These are phyloP conservation scores for Caiman crocodilus DNA, from an alignment of 2,797 vertebrate genomes.

Conservation along the genomic window DNA sequence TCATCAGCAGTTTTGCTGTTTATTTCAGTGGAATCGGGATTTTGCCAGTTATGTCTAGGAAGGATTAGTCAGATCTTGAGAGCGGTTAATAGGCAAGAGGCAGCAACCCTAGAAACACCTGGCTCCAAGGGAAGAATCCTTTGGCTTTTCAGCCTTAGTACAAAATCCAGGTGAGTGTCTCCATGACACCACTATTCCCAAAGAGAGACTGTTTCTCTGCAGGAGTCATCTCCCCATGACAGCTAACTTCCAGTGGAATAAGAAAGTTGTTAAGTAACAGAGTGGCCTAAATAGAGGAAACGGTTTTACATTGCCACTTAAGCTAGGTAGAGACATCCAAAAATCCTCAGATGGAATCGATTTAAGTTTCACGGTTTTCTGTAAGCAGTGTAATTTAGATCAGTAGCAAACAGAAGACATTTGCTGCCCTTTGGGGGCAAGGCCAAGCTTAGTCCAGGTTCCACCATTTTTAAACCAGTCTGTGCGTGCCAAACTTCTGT, in stretches of 20 bases:
- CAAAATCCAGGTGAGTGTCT: neutral
- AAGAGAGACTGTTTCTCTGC: neutral
- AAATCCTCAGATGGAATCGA: too few species aligned
- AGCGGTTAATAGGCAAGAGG: neutral
- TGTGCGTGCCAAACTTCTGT: too few species aligned
- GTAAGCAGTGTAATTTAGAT: too few species aligned
- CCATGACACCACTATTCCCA: neutral
- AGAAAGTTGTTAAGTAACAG: neutral
- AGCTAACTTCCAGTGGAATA: neutral
- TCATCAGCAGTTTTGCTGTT: neutral
- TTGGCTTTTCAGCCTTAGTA: neutral
- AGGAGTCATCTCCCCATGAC: neutral
- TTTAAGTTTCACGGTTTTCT: too few species aligned
- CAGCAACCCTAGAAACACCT: neutral
- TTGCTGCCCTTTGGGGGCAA: too few species aligned
- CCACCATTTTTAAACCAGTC: too few species aligned
- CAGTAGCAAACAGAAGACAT: too few species aligned
- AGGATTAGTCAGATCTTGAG: too few species aligned
- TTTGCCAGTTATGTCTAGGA: neutral
- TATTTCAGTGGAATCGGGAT: neutral
- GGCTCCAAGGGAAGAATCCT: neutral
- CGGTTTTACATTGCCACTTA: too few species aligned
- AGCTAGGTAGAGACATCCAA: too few species aligned
- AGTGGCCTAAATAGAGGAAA: neutral
- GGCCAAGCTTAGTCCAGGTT: too few species aligned